Percentiles rank a stretch among this genome's conserved stretches.
Conservation (phyloP, 2,888 invertebrate species). For the Heliconius cydno region DNA sequence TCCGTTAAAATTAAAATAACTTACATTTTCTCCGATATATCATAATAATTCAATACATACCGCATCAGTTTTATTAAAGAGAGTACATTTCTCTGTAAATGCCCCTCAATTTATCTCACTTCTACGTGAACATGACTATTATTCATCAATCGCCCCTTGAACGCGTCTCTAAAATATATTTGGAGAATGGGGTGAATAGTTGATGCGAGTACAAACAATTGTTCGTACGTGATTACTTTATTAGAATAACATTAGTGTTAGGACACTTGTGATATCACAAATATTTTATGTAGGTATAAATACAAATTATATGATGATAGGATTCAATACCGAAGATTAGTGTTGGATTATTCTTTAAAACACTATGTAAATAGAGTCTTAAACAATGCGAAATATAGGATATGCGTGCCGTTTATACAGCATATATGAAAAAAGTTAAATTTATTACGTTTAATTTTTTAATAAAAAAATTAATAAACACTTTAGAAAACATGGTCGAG, state of each 20-base stretch:
- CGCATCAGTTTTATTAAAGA: neutral
- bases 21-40: neutral
- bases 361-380: no score
- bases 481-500: no score
- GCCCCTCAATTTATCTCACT: constrained; percentile 66
- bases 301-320: constrained; percentile 23
- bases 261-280: constrained; percentile 43
- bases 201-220: constrained; percentile 59
- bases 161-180: constrained; percentile 62
- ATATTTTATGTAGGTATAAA: neutral
- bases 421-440: neutral
- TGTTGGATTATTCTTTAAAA: no score
- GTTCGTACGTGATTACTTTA: constrained; percentile 54
- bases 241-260: constrained; percentile 59
- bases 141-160: constrained; percentile 64
- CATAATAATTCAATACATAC: neutral
- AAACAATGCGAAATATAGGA: no score
- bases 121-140: constrained; percentile 65
- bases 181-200: constrained; percentile 70
- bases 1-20: no score
- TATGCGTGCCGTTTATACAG: neutral
- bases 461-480: no score
- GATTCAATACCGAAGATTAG: neutral
- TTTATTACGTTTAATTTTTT: fast-evolving
- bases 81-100: constrained; percentile 22